These are phyloP conservation scores for Drosophila testacea DNA, from an alignment of 2,888 invertebrate species.

Conservation along the genomic window DNA sequence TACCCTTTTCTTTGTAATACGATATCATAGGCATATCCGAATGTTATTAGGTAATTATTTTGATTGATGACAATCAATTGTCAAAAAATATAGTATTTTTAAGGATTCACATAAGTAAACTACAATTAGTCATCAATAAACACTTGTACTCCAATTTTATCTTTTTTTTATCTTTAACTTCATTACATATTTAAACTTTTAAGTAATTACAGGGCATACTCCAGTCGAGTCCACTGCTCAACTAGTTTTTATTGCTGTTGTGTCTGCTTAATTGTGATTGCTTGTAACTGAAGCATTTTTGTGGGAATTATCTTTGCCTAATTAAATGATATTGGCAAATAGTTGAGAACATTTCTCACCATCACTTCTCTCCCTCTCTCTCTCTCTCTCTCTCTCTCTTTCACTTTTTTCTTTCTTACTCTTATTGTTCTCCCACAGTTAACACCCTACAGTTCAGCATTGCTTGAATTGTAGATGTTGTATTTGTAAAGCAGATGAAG, in stretches of 20 bases:
- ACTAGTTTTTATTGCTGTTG: background rate
- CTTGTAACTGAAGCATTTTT: conserved; percentile 61
- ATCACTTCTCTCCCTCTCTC: background rate
- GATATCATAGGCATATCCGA: too few relatives aligned
- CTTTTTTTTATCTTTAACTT: too few relatives aligned
- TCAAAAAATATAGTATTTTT: too few relatives aligned
- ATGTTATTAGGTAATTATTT: too few relatives aligned
- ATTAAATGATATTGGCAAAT: conserved; percentile 63
- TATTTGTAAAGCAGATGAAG: background rate
- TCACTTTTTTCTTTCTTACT: too few relatives aligned
- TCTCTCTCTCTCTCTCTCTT: background rate
- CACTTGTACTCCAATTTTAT: too few relatives aligned
- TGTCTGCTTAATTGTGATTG: conserved; percentile 62
- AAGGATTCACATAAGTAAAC: too few relatives aligned
- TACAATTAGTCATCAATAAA: too few relatives aligned
- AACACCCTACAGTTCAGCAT: too few relatives aligned
- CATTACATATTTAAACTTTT: background rate
- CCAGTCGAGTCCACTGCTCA: background rate
- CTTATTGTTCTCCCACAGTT: too few relatives aligned
- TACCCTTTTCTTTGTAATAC: background rate
- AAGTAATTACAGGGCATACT: conserved; percentile 12
- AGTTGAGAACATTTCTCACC: background rate
- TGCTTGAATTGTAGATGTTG: too few relatives aligned
- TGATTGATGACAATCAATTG: too few relatives aligned
- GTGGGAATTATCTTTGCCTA: conserved; percentile 56